Base-by-base conservation (phyloP, 2,888 invertebrate genomes). In the Limnephilus auricula region DNA sequence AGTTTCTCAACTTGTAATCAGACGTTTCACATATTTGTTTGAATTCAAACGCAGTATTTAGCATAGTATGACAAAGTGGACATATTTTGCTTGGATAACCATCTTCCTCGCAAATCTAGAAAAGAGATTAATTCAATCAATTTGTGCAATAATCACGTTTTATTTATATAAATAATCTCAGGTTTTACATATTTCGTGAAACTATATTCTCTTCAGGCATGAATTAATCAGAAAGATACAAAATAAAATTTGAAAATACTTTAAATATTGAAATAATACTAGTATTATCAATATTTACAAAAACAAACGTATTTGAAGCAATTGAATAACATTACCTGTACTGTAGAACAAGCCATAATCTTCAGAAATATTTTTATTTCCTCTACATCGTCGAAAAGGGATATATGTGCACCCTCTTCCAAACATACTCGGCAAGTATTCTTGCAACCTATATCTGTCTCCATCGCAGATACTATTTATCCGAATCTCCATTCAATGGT, bases 261-360 rank as follows among this genome's bases (percentile, higher is more conserved):
- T 9, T n/a, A 18, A 65, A n/a, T 65, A 1, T 9, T 65, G 25
- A 65, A 65, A 65, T 25, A 65, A 65, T n/a, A 25, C n/a, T n/a
- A 65, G n/a, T 9, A 65, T 25, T 2, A 65, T n/a, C 9, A 65
- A 65, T 65, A 9, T 65, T 65, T 65, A 65, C 65, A 65, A 65
- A 65, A 40, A 45, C 25, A 30, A 85, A 40, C n/a, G 15, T 84
- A 85, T n/a, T 85, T 45, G n/a, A 40, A 34, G 65, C 25, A 25
- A 34, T 45, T 85, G 25, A 85, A 40, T 13, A 37, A 84, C 3
- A 37, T 85, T 78, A 93, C 93, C 92, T 93, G 92, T 15, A 93
- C 91, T 18, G 92, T 45, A 37, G 92, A 93, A 88, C 93, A 93
- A 90, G 92, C 92, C 93, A 93, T 93, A 87, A 93, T 87, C 90